phyloP scores from a whole-genome alignment of 1,140 invertebrate genomes.

The Bombus breviceps region DNA sequence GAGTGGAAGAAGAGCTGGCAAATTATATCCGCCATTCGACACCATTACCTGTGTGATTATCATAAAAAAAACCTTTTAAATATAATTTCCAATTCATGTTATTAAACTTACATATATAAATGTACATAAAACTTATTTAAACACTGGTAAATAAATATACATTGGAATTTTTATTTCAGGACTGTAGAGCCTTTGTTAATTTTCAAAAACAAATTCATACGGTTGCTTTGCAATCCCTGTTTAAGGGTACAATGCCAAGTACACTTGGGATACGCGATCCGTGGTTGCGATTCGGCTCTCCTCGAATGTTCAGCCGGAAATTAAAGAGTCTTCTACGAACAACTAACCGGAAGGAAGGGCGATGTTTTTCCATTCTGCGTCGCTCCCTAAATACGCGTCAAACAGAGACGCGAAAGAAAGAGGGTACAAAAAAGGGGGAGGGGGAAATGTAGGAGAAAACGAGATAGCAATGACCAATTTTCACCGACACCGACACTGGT shows the following conservation, averaged over 20 bases:
- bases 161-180: neutral
- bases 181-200: neutral
- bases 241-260: neutral
- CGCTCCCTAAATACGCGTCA: constrained; percentile 12
- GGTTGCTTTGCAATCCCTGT: neutral
- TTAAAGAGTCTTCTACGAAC: constrained; percentile 19
- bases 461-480: constrained; percentile 43
- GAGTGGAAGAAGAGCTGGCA: neutral
- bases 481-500: constrained; percentile 25
- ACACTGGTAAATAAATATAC: neutral
- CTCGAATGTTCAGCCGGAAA: constrained; percentile 32
- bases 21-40: neutral
- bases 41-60: neutral
- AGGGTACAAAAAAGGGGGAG: neutral
- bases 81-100: neutral
- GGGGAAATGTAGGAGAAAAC: neutral
- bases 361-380: constrained; percentile 10
- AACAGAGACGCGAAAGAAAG: neutral
- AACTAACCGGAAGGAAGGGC: constrained; percentile 6
- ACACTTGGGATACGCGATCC: neutral
- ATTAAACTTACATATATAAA: too few relatives aligned
- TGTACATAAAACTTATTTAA: neutral
- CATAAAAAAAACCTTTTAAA: neutral
- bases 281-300: neutral
- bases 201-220: neutral